Conservation (phyloP, 1,140 invertebrate species). For the Lepidurus packardi region DNA sequence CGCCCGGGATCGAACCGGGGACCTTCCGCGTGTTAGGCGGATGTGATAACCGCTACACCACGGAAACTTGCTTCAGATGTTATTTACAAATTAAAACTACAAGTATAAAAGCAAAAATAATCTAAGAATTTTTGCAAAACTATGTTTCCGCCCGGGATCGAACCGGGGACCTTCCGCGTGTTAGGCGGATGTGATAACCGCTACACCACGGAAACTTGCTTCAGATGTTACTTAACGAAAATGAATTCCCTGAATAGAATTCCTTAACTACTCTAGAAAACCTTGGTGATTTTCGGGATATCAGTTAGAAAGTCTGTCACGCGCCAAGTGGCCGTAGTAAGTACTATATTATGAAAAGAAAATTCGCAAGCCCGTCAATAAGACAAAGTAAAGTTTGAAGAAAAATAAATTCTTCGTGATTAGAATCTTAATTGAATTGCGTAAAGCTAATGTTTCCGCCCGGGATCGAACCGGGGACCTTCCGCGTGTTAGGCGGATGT, state of each 20-base stretch:
- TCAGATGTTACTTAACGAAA: too few relatives aligned
- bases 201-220: slow-evolving; percentile 37
- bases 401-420: too few relatives aligned
- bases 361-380: too few relatives aligned
- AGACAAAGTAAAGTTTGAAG: too few relatives aligned
- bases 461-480: slow-evolving; percentile 58
- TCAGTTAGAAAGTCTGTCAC: too few relatives aligned
- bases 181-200: slow-evolving; percentile 41
- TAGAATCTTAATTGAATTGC: too few relatives aligned
- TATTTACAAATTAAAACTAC: too few relatives aligned
- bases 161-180: slow-evolving; percentile 41
- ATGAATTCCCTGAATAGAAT: neutral
- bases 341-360: too few relatives aligned
- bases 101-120: too few relatives aligned
- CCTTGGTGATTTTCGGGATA: too few relatives aligned
- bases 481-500: slow-evolving; percentile 57
- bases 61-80: neutral
- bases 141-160: slow-evolving; percentile 38
- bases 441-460: slow-evolving; percentile 49
- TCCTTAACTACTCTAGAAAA: too few relatives aligned
- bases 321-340: too few relatives aligned
- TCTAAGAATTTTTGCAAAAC: slow-evolving; percentile 23
- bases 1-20: slow-evolving; percentile 40
- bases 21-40: slow-evolving; percentile 41
- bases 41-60: slow-evolving; percentile 41